phyloP scores from a whole-genome alignment of 2,113 vertebrate genomes.

The Leptobrachium leishanense region DNA sequence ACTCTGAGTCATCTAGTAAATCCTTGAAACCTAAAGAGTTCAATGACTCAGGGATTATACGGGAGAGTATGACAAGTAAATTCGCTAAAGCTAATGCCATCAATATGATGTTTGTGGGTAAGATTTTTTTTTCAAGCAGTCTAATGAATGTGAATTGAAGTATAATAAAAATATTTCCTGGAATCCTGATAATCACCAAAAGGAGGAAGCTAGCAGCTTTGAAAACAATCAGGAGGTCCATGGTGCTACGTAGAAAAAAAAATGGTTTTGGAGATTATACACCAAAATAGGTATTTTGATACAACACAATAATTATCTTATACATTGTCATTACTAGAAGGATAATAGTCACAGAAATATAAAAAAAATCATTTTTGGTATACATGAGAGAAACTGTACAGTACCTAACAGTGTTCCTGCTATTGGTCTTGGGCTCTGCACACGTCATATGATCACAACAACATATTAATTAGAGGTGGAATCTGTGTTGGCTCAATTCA shows the following conservation, averaged over 20 bases:
- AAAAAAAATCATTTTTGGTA: too few species aligned
- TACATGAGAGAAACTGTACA: too few species aligned
- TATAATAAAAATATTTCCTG: slow-evolving; percentile 65
- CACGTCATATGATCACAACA: too few species aligned
- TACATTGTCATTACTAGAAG: too few species aligned
- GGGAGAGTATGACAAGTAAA: slow-evolving; percentile 64
- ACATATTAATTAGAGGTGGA: too few species aligned
- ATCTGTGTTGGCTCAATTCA: too few species aligned
- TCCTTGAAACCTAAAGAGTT: slow-evolving; percentile 59
- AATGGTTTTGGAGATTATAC: too few species aligned
- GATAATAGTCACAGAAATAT: too few species aligned
- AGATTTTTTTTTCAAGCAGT: slow-evolving; percentile 38
- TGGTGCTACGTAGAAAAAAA: background rate
- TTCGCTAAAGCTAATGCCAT: slow-evolving; percentile 66
- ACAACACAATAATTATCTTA: too few species aligned
- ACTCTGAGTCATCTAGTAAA: slow-evolving; percentile 63
- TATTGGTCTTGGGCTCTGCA: too few species aligned
- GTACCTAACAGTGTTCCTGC: too few species aligned
- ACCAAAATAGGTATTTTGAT: too few species aligned
- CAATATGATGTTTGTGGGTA: slow-evolving; percentile 66
- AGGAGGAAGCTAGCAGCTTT: slow-evolving; percentile 38
- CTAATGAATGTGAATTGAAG: slow-evolving; percentile 59
- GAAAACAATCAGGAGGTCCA: slow-evolving; percentile 3
- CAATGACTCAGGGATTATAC: slow-evolving; percentile 66
- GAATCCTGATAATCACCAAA: slow-evolving; percentile 63